These are phyloP conservation scores for Eurypyga helias DNA, from an alignment of 2,113 vertebrate species.

Conservation along the genomic window DNA sequence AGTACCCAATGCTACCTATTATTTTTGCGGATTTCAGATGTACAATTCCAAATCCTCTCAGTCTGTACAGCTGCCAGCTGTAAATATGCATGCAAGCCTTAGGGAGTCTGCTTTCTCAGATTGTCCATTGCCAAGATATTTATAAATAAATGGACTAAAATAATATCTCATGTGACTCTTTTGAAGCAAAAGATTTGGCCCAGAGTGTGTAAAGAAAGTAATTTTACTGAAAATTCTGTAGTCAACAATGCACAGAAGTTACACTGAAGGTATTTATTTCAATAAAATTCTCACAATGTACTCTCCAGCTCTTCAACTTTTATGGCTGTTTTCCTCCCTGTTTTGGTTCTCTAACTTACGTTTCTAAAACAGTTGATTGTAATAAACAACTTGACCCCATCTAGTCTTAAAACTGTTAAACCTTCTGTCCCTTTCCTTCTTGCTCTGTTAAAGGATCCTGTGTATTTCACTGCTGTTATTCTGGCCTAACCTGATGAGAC, in stretches of 20 bases:
- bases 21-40: not conserved
- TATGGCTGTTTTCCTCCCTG: not conserved
- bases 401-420: not conserved
- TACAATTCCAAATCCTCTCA: not conserved
- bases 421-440: not conserved
- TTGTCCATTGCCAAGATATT: not conserved
- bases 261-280: not conserved
- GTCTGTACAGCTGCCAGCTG: not conserved
- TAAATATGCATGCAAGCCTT: not conserved
- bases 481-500: not conserved
- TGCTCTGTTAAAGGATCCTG: not conserved
- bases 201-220: not conserved
- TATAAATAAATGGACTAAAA: not conserved
- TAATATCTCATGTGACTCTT: not conserved
- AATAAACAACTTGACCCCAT: not conserved
- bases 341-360: not conserved
- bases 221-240: not conserved
- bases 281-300: not conserved
- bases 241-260: not conserved
- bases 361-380: not conserved
- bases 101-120: not conserved
- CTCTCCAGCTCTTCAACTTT: not conserved
- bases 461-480: not conserved
- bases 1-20: not conserved
- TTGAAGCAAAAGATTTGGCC: not conserved